Evolutionary conservation across 2,113 vertebrate species (phyloP).

Genomic region (Mustela lutreola): DNA sequence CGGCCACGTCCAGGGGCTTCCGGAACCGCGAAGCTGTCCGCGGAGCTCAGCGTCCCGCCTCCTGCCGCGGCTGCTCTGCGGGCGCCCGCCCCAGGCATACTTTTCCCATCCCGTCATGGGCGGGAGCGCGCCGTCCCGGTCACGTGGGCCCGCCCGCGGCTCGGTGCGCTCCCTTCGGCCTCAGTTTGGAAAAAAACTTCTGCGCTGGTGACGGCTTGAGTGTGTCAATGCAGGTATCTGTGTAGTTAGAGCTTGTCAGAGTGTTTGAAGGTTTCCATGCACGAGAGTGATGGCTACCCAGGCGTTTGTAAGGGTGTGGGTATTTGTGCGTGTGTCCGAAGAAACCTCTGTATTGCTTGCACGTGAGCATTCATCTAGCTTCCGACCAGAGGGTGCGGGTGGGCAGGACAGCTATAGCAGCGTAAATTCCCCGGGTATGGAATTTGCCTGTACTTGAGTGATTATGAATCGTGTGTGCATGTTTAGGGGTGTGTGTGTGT

Average conservation of each 20-base stretch:
- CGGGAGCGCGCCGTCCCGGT: constrained; percentile 77
- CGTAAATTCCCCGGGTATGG: neutral
- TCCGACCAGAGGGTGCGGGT: neutral
- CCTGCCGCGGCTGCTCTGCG: constrained; percentile 72
- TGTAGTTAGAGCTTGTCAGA: neutral
- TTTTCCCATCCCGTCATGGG: constrained; percentile 89
- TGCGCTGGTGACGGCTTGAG: neutral
- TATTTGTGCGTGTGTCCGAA: neutral
- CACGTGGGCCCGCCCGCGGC: constrained; percentile 83
- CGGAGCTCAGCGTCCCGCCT: constrained; percentile 4
- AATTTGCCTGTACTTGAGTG: neutral
- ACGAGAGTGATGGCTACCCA: neutral
- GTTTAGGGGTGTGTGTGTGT: neutral
- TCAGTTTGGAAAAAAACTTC: neutral
- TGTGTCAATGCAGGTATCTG: neutral
- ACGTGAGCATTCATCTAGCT: neutral
- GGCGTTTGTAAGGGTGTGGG: neutral
- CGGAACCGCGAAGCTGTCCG: neutral
- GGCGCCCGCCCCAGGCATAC: constrained; percentile 85
- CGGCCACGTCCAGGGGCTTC: constrained; percentile 50
- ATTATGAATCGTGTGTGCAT: neutral
- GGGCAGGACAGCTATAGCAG: neutral
- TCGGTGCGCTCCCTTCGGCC: neutral
- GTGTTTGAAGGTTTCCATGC: neutral
- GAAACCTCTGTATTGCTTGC: neutral